Percentiles rank a stretch among this genome's conserved stretches.
Evolutionary conservation across 2,888 invertebrate genomes (phyloP).

Genomic region (Pterostichus madidus): DNA sequence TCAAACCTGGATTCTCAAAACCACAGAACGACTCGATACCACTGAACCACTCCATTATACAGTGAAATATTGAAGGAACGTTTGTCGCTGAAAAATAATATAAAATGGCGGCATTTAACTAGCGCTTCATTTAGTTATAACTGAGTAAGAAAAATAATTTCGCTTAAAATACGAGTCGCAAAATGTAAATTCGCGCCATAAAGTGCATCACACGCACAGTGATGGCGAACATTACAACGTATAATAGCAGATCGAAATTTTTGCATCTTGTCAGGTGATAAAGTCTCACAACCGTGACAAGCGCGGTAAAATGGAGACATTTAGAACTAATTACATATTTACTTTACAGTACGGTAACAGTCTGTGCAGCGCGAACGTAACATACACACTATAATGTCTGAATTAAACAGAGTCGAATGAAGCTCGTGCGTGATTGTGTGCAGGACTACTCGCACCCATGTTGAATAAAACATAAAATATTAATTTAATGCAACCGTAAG

Average conservation of each 20-base stretch:
- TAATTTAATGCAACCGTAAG: constrained; percentile 66
- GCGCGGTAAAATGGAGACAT: constrained; percentile 52
- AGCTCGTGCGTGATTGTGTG: neutral
- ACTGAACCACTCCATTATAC: too few species aligned
- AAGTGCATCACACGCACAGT: neutral
- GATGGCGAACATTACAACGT: neutral
- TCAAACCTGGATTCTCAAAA: too few species aligned
- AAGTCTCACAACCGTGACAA: neutral
- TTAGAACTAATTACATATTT: constrained; percentile 61
- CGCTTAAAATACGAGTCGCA: neutral
- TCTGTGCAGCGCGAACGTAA: neutral
- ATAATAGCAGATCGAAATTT: constrained; percentile 5
- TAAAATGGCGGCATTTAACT: too few species aligned
- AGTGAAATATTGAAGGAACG: too few species aligned
- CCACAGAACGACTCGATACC: too few species aligned
- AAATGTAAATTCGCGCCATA: constrained; percentile 24
- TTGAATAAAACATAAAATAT: constrained; percentile 67
- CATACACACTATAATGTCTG: constrained; percentile 38
- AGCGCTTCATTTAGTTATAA: too few species aligned
- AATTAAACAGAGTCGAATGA: constrained; percentile 24
- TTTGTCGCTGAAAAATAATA: too few species aligned
- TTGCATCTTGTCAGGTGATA: neutral
- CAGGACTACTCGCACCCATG: neutral
- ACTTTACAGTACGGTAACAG: constrained; percentile 54
- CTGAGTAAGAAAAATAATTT: too few species aligned